These are phyloP conservation scores for Clivina fossor DNA, from an alignment of 2,888 invertebrate genomes.

Conservation along the genomic window DNA sequence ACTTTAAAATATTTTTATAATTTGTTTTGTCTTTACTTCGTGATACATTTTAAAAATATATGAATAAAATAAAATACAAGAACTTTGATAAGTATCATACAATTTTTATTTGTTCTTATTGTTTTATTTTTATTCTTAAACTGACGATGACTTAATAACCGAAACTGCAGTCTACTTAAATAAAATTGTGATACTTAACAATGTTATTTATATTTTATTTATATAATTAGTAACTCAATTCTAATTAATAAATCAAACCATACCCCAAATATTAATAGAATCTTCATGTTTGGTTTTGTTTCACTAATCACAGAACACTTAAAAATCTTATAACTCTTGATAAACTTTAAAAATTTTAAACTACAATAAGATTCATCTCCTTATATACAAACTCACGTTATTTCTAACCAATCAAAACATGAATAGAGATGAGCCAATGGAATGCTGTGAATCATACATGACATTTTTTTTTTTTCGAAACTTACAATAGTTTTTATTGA, in stretches of 20 bases:
- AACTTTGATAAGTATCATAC: not conserved
- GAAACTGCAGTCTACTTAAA: not conserved
- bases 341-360: constrained; percentile 1
- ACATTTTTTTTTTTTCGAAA: not conserved
- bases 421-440: constrained; percentile 18
- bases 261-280: constrained; percentile 7
- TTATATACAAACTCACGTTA: constrained; percentile 22
- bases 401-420: constrained; percentile 10
- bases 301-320: not conserved
- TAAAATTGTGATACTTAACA: not conserved
- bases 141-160: not conserved
- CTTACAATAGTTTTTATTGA: too few relatives aligned
- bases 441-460: not conserved
- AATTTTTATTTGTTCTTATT: not conserved
- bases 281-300: not conserved
- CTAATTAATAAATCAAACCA: not conserved
- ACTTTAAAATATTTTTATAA: too few relatives aligned
- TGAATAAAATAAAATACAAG: not conserved
- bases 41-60: not conserved
- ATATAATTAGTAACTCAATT: not conserved
- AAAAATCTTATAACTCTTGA: not conserved
- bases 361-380: constrained; percentile 16
- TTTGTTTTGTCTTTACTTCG: too few relatives aligned
- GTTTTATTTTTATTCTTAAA: not conserved
- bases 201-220: not conserved